Percentiles rank a stretch among this genome's conserved stretches.
These are phyloP conservation scores for Pterostichus madidus DNA, from an alignment of 2,888 invertebrate genomes.

Conservation along the genomic window DNA sequence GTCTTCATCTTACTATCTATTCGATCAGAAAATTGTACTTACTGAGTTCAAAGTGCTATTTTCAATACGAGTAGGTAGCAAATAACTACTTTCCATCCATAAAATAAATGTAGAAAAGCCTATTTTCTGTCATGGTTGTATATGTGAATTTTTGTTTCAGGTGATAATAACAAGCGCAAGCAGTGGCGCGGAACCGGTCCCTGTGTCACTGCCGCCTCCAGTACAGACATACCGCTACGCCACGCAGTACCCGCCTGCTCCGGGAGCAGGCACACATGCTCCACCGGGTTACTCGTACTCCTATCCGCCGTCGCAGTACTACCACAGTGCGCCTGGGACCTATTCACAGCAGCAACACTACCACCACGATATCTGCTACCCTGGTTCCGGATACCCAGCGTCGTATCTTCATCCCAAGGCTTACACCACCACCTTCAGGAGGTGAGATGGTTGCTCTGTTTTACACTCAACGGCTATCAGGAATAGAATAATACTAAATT, in stretches of 20 bases:
- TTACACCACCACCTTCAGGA: constrained; percentile 64
- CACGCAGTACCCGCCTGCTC: constrained; percentile 79
- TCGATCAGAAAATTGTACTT: no score
- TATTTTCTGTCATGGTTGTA: background rate
- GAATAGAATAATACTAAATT: no score
- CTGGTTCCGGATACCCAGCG: constrained; percentile 68
- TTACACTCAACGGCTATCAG: no score
- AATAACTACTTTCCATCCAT: no score
- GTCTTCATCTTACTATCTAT: no score
- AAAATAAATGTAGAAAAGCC: background rate
- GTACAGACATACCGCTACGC: constrained; percentile 75
- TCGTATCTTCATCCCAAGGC: constrained; percentile 68
- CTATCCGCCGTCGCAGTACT: constrained; percentile 73
- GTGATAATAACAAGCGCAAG: constrained; percentile 77
- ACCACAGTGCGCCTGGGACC: constrained; percentile 68
- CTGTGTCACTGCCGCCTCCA: constrained; percentile 75
- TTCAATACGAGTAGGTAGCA: no score
- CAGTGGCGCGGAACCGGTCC: constrained; percentile 77
- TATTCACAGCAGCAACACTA: constrained; percentile 66
- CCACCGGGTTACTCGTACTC: constrained; percentile 73
- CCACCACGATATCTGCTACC: constrained; percentile 77
- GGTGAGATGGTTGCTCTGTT: constrained; percentile 32
- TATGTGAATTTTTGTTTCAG: constrained; percentile 69
- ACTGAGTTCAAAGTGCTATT: no score
- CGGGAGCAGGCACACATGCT: constrained; percentile 68